phyloP scores from a whole-genome alignment of 2,888 invertebrate species.

The Lasioglossum lativentre region DNA sequence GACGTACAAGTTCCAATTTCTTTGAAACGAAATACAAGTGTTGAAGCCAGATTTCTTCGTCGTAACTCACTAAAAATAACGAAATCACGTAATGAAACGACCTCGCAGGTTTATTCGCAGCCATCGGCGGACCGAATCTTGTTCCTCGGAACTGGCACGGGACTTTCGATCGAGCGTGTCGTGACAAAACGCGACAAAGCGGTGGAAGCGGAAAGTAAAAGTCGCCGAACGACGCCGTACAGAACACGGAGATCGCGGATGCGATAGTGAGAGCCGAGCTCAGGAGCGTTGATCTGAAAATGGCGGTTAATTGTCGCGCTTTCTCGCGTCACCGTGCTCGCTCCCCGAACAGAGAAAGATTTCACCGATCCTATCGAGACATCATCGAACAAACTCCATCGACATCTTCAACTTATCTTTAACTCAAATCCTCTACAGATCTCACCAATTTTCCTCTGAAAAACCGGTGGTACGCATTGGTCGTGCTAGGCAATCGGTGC shows the following conservation, averaged over 20 bases:
- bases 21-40: not conserved
- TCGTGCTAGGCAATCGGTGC: too few relatives aligned
- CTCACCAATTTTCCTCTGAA: not conserved
- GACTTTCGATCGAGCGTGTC: conserved; percentile 40
- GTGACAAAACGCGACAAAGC: conserved; percentile 41
- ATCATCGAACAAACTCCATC: conserved; percentile 3
- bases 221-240: conserved; percentile 27
- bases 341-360: conserved; percentile 32
- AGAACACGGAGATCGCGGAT: conserved; percentile 30
- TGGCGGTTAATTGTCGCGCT: conserved; percentile 64
- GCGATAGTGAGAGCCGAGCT: conserved; percentile 48
- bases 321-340: conserved; percentile 59
- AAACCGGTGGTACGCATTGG: too few relatives aligned
- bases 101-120: not conserved
- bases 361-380: conserved; percentile 31
- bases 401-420: not conserved
- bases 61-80: not conserved
- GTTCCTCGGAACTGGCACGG: not conserved
- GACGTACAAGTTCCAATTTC: too few relatives aligned
- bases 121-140: not conserved
- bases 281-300: conserved; percentile 63
- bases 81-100: not conserved
- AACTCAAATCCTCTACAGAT: not conserved
- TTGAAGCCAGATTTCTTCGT: not conserved
- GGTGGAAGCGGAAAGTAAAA: conserved; percentile 67